Evolutionary conservation across 2,113 vertebrate species (phyloP).

Genomic region (Ancistrus triradiatus): DNA sequence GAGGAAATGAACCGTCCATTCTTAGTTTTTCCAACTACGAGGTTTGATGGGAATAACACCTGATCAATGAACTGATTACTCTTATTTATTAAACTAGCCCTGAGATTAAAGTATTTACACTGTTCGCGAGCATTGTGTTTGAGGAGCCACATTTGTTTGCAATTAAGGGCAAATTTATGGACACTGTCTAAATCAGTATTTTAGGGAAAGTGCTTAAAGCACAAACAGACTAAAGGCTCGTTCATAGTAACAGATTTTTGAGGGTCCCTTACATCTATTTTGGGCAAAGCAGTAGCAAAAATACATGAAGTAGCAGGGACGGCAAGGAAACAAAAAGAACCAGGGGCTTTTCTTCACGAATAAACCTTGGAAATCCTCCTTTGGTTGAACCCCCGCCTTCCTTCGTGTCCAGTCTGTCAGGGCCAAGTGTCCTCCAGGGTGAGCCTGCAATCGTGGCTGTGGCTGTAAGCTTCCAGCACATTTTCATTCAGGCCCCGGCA

Average conservation of each 20-base stretch:
- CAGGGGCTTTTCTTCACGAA: slow-evolving; percentile 19
- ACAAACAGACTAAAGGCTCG: slow-evolving; percentile 24
- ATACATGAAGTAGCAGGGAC: slow-evolving; percentile 13
- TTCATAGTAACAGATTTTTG: too few species aligned
- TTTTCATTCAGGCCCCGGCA: slow-evolving; percentile 46
- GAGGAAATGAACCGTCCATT: too few species aligned
- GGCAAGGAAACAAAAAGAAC: background rate
- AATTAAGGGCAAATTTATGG: too few species aligned
- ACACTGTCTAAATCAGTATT: slow-evolving; percentile 57
- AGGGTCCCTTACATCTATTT: too few species aligned
- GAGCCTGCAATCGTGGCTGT: slow-evolving; percentile 35
- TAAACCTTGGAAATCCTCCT: slow-evolving; percentile 29
- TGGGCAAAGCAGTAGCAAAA: slow-evolving; percentile 2
- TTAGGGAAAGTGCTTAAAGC: slow-evolving; percentile 59
- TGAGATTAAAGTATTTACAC: too few species aligned
- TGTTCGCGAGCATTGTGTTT: too few species aligned
- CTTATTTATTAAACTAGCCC: too few species aligned
- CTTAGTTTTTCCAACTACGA: too few species aligned
- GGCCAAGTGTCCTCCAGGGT: slow-evolving; percentile 28
- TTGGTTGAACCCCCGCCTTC: background rate
- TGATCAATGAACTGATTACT: too few species aligned
- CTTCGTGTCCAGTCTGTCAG: slow-evolving; percentile 12
- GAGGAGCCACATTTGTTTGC: too few species aligned
- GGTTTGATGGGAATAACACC: too few species aligned
- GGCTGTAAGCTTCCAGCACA: slow-evolving; percentile 35